phyloP scores from a whole-genome alignment of 2,113 vertebrate genomes.

The Enhydra lutris region DNA sequence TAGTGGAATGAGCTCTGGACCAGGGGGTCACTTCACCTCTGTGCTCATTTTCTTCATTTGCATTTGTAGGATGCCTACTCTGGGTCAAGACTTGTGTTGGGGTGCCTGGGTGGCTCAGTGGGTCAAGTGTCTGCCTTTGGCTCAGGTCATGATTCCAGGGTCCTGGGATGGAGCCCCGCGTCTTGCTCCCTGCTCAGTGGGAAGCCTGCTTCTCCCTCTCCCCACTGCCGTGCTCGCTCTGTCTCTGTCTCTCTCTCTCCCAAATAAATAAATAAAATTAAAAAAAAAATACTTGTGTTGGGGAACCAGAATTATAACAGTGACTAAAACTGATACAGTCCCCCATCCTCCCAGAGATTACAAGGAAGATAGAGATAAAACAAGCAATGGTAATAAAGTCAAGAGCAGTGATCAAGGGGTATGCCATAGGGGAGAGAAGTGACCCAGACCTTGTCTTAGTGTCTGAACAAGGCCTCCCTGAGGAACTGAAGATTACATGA shows the following conservation, averaged over 20 bases:
- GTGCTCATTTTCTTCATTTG: constrained; percentile 14
- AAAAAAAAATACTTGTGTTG: background rate
- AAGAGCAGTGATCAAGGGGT: background rate
- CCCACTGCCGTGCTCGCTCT: too few relatives aligned
- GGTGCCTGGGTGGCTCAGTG: too few relatives aligned
- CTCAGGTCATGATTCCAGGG: too few relatives aligned
- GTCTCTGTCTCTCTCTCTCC: too few relatives aligned
- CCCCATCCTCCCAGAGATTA: background rate
- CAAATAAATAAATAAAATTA: too few relatives aligned
- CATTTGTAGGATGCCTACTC: background rate
- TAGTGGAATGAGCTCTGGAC: background rate
- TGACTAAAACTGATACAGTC: background rate
- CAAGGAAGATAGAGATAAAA: background rate
- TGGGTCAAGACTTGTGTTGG: background rate
- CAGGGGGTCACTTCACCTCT: background rate
- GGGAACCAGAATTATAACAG: background rate
- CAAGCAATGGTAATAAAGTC: background rate
- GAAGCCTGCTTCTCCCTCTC: too few relatives aligned
- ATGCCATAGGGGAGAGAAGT: background rate
- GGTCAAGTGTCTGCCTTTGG: too few relatives aligned
- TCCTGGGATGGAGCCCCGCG: too few relatives aligned
- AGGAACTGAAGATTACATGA: background rate
- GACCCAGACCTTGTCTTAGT: background rate
- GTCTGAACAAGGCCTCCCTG: background rate
- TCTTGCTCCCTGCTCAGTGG: too few relatives aligned